Base-by-base conservation (phyloP, 2,888 invertebrate genomes). In the Cantharis rufa region DNA sequence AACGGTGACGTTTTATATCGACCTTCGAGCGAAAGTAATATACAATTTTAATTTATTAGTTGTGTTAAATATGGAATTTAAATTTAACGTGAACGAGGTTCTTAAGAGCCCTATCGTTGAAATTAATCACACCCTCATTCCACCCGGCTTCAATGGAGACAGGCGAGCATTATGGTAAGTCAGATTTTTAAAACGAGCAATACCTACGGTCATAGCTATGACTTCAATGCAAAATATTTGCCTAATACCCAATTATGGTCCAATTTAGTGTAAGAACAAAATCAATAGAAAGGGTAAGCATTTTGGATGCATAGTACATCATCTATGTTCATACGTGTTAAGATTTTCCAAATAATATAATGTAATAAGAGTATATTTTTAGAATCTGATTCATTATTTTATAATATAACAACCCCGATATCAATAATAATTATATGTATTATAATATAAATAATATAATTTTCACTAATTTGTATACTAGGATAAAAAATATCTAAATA, bases 81-180 rank as follows among this genome's bases (percentile, higher is more conserved):
- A 90, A 81, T 91, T 91, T 84, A 88, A 90, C 84, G 86, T 91
- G 72, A 89, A 87, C 81, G 89, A 90, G 70, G 84, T 91, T 66
- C 90, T 91, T 84, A 88, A 88, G 74, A 85, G 89, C 75, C 88
- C 89, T 62, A 89, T 91, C 74, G 89, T 90, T 74, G 89, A 89
- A 83, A 87, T 91, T 76, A 87, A 89, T 75, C 88, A 88, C 21
- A 90, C 88, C 82, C 85, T 91, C 66, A 86, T 91, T 80, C 91
- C 91, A 80, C 89, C 89, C 77, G 90, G 89, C 75, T 91, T 91
- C 83, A 87, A 87, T 18, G 90, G 90, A 81, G 89, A 90, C 80
- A 88, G 90, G 81, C 87, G 89, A 84, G 89, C 89, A 78, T 86
- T 90, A 87, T 90, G 88, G 88, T 88, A 80, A 87, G 87, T n/a